Evolutionary conservation across 2,797 vertebrate genomes (phyloP).

Genomic region (Helicolenus hilgendorfi): DNA sequence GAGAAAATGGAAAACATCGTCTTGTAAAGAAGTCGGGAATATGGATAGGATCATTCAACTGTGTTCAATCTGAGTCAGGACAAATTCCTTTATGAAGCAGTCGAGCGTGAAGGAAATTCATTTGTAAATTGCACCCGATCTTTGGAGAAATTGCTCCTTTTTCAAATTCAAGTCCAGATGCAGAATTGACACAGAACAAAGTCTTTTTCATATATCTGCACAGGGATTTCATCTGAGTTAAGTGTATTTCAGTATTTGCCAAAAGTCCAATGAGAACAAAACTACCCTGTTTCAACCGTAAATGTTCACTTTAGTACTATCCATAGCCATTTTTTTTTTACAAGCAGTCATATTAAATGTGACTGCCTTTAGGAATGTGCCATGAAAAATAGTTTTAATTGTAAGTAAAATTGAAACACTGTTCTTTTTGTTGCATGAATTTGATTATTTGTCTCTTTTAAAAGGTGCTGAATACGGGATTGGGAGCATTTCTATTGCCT

Average conservation of each 20-base stretch:
- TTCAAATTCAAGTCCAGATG: constrained; percentile 68
- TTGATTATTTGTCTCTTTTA: background rate
- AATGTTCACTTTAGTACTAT: no score
- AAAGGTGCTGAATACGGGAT: no score
- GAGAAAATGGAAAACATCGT: constrained; percentile 84
- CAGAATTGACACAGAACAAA: constrained; percentile 55
- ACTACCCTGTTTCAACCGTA: background rate
- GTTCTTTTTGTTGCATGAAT: background rate
- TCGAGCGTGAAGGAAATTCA: constrained; percentile 84
- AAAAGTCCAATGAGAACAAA: background rate
- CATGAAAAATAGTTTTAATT: background rate
- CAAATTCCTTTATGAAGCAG: constrained; percentile 87
- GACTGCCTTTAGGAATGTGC: background rate
- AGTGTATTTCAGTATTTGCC: constrained; percentile 10
- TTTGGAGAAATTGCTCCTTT: constrained; percentile 70
- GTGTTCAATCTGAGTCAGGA: constrained; percentile 90
- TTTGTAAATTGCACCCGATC: constrained; percentile 87
- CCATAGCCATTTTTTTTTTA: background rate
- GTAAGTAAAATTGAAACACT: background rate
- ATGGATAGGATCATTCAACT: constrained; percentile 89
- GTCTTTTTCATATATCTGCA: constrained; percentile 29
- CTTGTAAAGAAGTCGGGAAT: constrained; percentile 85
- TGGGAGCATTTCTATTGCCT: no score
- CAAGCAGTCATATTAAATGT: background rate
- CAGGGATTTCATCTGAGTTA: constrained; percentile 11